A percentile compares a stretch with the other conserved stretches of the same genome.
These are phyloP conservation scores for Takifugu ocellatus DNA, from an alignment of 2,797 vertebrate genomes.

Conservation along the genomic window DNA sequence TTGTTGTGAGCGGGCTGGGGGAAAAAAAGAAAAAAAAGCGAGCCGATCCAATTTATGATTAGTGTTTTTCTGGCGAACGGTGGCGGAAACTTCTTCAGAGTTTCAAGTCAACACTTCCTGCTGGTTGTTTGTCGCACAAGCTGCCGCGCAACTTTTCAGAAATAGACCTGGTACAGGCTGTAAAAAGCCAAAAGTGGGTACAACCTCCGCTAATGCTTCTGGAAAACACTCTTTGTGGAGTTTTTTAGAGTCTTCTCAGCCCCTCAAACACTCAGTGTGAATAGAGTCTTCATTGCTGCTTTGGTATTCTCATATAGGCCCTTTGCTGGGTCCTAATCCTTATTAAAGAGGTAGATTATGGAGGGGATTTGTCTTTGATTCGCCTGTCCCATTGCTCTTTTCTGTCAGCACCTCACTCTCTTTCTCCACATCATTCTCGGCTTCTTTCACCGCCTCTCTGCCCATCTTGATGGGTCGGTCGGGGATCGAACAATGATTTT, in stretches of 20 bases:
- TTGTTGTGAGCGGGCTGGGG: slow-evolving; percentile 47
- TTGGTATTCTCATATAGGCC: slow-evolving; percentile 64
- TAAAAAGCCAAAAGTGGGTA: slow-evolving; percentile 15
- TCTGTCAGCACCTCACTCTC: slow-evolving; percentile 55
- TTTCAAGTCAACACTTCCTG: slow-evolving; percentile 39
- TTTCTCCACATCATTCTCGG: slow-evolving; percentile 28
- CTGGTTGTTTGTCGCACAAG: slow-evolving; percentile 44
- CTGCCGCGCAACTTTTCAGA: slow-evolving; percentile 15
- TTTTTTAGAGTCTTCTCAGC: slow-evolving; percentile 33
- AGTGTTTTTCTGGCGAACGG: slow-evolving; percentile 42
- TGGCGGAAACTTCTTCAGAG: slow-evolving; percentile 55
- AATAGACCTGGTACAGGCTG: slow-evolving; percentile 14
- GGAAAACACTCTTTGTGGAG: slow-evolving; percentile 11
- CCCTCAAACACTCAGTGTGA: slow-evolving; percentile 63
- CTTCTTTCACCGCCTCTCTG: slow-evolving; percentile 39
- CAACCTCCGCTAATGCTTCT: background rate
- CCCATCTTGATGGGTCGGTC: slow-evolving; percentile 54
- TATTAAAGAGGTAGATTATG: slow-evolving; percentile 79
- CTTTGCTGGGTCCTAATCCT: slow-evolving; percentile 73
- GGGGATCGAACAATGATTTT: slow-evolving; percentile 58
- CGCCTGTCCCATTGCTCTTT: slow-evolving; percentile 75
- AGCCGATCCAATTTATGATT: slow-evolving; percentile 30
- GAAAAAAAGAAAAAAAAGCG: slow-evolving; percentile 36
- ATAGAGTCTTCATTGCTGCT: slow-evolving; percentile 61
- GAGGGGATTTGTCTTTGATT: slow-evolving; percentile 75